Base-by-base conservation (phyloP, 1,140 invertebrate genomes). In the Listronotus bonariensis region DNA sequence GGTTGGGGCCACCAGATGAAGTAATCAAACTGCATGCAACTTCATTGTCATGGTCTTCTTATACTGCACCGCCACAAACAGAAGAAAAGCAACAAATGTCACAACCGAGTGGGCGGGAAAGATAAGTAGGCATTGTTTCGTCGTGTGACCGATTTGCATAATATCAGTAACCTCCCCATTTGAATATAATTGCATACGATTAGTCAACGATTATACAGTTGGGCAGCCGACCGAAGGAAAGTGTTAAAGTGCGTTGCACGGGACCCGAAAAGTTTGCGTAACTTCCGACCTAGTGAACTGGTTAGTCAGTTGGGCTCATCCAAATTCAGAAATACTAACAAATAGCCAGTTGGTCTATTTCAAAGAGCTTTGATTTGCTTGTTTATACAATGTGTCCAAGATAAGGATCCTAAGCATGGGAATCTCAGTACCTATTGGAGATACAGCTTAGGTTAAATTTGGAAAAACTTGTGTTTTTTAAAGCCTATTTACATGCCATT, bases 161-260 rank as follows among this genome's bases (percentile, higher is more conserved):
- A 74, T 65, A 66, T 60, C 60, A 45, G 58, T 58, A 64, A 64
- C 59, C 62, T 65, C 56, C 61, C 60, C 67, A 66, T 72, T 76
- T 72, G 69, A 76, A 75, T 76, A 75, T 74, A 75, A 77, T 76
- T 75, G 69, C 69, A 70, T 73, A 62, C 68, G 74, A 77, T 77
- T 77, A 77, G 73, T 58, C 58, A 67, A 49, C 70, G 68, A 77
- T 77, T 77, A 77, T 69, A 73, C 73, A 76, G 70, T 75, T 76
- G 74, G 74, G 51, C 68, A 68, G 69, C 67, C 56, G 69, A 73
- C 65, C 73, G 72, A 63, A 68, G 67, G 68, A 76, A 73, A 76
- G 74, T 70, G 73, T 57, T 68, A 74, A 68, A 73, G 68, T 72
- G 68, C 68, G 65, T 70, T 68, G 67, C 69, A 65, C 61, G 53